Percentiles rank a stretch among this genome's conserved stretches.
Conservation (phyloP, 1,140 invertebrate genomes). For the Drosophila arawakana region DNA sequence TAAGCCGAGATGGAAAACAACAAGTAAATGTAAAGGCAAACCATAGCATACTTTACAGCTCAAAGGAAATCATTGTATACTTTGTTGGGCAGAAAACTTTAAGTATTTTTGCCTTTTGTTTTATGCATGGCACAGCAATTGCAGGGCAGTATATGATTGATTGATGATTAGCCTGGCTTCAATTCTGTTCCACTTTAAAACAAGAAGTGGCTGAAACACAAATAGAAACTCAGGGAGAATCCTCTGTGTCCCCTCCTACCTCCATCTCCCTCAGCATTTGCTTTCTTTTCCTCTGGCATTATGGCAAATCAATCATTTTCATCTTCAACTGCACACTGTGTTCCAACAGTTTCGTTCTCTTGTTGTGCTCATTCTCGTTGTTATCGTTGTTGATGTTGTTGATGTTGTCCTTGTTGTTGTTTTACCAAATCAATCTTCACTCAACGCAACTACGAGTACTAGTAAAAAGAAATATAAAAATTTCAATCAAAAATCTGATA, state of each 20-base stretch:
- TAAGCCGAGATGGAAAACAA: slow-evolving; percentile 16
- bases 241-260: not conserved
- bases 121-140: slow-evolving; percentile 54
- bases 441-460: slow-evolving; percentile 36
- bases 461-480: slow-evolving; percentile 21
- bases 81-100: slow-evolving; percentile 37
- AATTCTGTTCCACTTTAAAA: slow-evolving; percentile 52
- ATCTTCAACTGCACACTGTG: slow-evolving; percentile 66
- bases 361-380: slow-evolving; percentile 6
- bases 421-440: slow-evolving; percentile 65
- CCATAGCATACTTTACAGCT: slow-evolving; percentile 24
- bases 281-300: slow-evolving; percentile 39
- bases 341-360: slow-evolving; percentile 25
- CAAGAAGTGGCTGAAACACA: slow-evolving; percentile 45
- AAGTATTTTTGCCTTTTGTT: slow-evolving; percentile 49
- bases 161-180: slow-evolving; percentile 61
- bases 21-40: slow-evolving; percentile 24
- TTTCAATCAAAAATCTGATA: slow-evolving; percentile 62
- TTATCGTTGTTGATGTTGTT: slow-evolving; percentile 1
- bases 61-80: slow-evolving; percentile 38
- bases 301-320: slow-evolving; percentile 76
- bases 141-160: slow-evolving; percentile 64
- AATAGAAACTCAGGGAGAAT: slow-evolving; percentile 58
- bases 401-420: slow-evolving; percentile 30
- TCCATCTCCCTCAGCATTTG: slow-evolving; percentile 11